Evolutionary conservation across 2,888 invertebrate genomes (phyloP).

Genomic region (Lasioglossum morio): DNA sequence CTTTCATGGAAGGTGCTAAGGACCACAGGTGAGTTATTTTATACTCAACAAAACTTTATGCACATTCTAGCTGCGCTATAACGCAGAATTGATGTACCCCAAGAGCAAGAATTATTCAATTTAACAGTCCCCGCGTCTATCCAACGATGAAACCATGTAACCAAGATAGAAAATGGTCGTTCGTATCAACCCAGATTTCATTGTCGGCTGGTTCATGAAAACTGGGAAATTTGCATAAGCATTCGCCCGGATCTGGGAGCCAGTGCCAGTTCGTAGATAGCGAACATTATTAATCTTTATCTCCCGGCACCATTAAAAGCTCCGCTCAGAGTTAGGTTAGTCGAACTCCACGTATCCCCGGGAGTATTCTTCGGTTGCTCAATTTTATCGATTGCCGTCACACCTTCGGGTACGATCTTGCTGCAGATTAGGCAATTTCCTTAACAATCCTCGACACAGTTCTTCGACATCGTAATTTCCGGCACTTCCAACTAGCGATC

Average conservation of each 20-base stretch:
- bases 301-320: conserved; percentile 5
- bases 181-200: neutral
- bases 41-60: neutral
- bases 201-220: neutral
- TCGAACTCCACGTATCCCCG: conserved; percentile 21
- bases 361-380: conserved; percentile 9
- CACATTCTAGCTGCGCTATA: neutral
- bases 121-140: neutral
- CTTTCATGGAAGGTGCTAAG: neutral
- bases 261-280: neutral
- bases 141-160: neutral
- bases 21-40: neutral
- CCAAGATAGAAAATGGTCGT: neutral
- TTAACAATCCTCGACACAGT: conserved; percentile 73
- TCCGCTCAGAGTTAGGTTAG: neutral
- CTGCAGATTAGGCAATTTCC: conserved; percentile 72
- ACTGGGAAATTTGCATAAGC: neutral
- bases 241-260: neutral
- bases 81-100: neutral
- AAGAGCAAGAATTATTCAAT: neutral
- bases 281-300: conserved; percentile 15
- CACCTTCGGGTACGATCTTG: conserved; percentile 64
- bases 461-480: conserved; percentile 62
- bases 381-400: conserved; percentile 50
- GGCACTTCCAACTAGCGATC: conserved; percentile 42